These are phyloP conservation scores for Venusia cambrica DNA, from an alignment of 2,888 invertebrate species.

Conservation along the genomic window DNA sequence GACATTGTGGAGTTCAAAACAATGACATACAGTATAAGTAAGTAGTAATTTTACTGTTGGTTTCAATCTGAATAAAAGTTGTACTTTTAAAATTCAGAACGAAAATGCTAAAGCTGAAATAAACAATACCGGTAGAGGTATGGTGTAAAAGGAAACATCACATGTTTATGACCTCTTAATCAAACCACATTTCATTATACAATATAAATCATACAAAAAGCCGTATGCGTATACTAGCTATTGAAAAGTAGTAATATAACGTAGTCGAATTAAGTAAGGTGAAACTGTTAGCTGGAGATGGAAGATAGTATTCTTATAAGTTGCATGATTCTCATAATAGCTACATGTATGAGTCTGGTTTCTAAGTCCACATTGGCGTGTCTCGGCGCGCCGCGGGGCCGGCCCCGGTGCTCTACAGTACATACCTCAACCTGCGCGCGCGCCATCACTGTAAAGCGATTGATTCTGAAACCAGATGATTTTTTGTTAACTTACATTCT, in stretches of 20 bases:
- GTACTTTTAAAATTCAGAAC: slow-evolving; percentile 8
- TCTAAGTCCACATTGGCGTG: slow-evolving; percentile 24
- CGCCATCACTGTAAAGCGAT: slow-evolving; percentile 44
- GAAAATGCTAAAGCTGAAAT: slow-evolving; percentile 11
- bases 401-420: slow-evolving; percentile 28
- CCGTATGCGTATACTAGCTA: too few species aligned
- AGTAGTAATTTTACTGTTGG: too few species aligned
- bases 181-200: too few species aligned
- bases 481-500: not conserved
- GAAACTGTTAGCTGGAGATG: not conserved
- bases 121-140: slow-evolving; percentile 11
- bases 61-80: slow-evolving; percentile 10
- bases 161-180: not conserved
- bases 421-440: slow-evolving; percentile 46
- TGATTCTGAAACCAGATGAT: slow-evolving; percentile 39
- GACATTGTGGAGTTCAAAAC: slow-evolving; percentile 1
- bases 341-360: slow-evolving; percentile 16
- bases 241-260: too few species aligned
- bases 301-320: not conserved
- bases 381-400: slow-evolving; percentile 18
- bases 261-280: slow-evolving; percentile 2
- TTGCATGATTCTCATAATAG: slow-evolving; percentile 1
- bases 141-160: not conserved
- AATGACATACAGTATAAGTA: not conserved
- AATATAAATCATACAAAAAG: too few species aligned